These are phyloP conservation scores for Lycocerus yunnanus DNA, from an alignment of 2,888 invertebrate genomes.

Conservation along the genomic window DNA sequence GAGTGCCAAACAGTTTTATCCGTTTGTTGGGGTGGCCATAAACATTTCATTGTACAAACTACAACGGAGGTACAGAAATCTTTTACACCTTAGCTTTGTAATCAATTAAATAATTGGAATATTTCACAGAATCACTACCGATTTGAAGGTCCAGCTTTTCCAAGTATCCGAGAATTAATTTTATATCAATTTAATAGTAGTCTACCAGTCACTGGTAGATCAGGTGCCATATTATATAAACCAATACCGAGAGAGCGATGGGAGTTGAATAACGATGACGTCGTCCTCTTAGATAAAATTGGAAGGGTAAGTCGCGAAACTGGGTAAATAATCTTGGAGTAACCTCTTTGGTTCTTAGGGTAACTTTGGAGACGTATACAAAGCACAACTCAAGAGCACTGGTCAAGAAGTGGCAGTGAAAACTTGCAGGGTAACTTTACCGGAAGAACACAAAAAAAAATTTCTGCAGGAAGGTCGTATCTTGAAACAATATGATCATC, in stretches of 20 bases:
- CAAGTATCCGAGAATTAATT: constrained; percentile 90
- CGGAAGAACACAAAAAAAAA: constrained; percentile 91
- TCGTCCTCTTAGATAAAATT: constrained; percentile 88
- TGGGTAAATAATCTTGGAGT: neutral
- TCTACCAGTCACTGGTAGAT: constrained; percentile 87
- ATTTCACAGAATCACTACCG: constrained; percentile 79
- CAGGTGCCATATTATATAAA: constrained; percentile 84
- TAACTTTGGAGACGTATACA: constrained; percentile 97
- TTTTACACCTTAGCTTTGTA: neutral
- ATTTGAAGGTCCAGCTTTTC: constrained; percentile 93
- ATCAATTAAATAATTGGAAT: neutral
- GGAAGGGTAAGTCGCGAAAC: constrained; percentile 73
- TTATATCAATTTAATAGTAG: constrained; percentile 86
- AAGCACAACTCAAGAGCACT: constrained; percentile 81
- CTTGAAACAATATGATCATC: constrained; percentile 94
- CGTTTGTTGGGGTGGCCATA: constrained; percentile 94
- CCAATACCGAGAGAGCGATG: constrained; percentile 90
- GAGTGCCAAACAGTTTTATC: constrained; percentile 92
- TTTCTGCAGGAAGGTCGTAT: constrained; percentile 95
- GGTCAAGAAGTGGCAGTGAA: constrained; percentile 93
- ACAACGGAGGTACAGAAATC: constrained; percentile 75
- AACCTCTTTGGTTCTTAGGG: constrained; percentile 65
- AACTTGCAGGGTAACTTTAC: constrained; percentile 91
- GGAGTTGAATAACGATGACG: constrained; percentile 96
- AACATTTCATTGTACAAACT: constrained; percentile 96